A percentile compares a stretch with the other conserved stretches of the same genome.
phyloP scores from a whole-genome alignment of 2,888 invertebrate genomes.

The Quadriops clusia region DNA sequence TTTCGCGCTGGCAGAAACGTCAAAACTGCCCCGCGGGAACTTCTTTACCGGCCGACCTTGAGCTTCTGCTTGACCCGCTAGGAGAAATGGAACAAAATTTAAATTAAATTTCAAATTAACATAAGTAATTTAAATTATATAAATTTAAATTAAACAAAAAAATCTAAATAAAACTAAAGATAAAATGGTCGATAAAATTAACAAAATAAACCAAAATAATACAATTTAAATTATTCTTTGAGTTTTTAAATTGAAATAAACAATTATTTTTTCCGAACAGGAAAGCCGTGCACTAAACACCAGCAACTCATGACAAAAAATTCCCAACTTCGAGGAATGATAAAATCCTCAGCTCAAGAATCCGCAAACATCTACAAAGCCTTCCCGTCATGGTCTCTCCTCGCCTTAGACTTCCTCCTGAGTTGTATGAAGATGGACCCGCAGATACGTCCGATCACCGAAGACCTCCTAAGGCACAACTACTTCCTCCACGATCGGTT shows the following conservation, averaged over 20 bases:
- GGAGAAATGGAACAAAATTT: too few relatives aligned
- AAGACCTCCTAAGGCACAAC: slow-evolving; percentile 50
- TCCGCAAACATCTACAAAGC: slow-evolving; percentile 27
- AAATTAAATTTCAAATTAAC: too few relatives aligned
- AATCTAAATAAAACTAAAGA: slow-evolving; percentile 1
- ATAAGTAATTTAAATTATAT: too few relatives aligned
- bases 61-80: too few relatives aligned
- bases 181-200: background rate
- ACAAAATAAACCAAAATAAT: too few relatives aligned
- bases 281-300: slow-evolving; percentile 38
- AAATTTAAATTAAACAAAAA: too few relatives aligned
- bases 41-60: too few relatives aligned
- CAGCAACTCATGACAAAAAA: slow-evolving; percentile 37
- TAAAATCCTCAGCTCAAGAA: slow-evolving; percentile 26
- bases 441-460: slow-evolving; percentile 46
- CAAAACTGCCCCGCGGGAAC: too few relatives aligned
- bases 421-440: slow-evolving; percentile 53
- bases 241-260: background rate
- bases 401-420: slow-evolving; percentile 37
- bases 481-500: slow-evolving; percentile 58
- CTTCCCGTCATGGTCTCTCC: slow-evolving; percentile 36
- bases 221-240: too few relatives aligned
- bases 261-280: slow-evolving; percentile 20
- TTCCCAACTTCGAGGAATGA: slow-evolving; percentile 35
- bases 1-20: too few relatives aligned